These are phyloP conservation scores for Eurosta solidaginis DNA, from an alignment of 1,140 invertebrate genomes.

Conservation along the genomic window DNA sequence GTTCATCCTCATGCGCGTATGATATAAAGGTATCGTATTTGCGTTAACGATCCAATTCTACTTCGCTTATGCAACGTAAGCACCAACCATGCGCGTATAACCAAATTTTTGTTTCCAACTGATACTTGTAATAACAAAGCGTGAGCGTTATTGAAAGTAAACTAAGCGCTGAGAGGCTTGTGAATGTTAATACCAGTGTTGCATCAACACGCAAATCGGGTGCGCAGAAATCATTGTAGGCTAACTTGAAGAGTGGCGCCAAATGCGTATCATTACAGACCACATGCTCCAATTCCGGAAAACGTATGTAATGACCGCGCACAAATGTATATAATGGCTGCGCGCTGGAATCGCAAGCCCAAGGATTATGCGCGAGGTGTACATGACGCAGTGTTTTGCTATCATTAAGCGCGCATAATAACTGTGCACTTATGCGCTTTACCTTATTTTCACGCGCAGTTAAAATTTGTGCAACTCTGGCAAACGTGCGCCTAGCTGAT, in stretches of 20 bases:
- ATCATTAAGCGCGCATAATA: neutral
- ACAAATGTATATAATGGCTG: neutral
- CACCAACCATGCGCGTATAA: neutral
- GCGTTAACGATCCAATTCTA: neutral
- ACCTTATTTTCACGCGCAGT: too few relatives aligned
- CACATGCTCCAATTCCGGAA: neutral
- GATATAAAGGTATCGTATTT: conserved; percentile 1
- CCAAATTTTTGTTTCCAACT: neutral
- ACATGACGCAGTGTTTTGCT: neutral
- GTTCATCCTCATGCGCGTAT: conserved; percentile 2
- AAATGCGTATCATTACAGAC: neutral
- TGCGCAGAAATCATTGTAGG: neutral
- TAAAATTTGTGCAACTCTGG: too few relatives aligned
- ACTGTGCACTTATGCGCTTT: too few relatives aligned
- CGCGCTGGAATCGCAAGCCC: neutral
- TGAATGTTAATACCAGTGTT: neutral
- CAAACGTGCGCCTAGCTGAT: too few relatives aligned
- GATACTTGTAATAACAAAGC: conserved; percentile 6
- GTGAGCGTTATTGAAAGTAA: neutral
- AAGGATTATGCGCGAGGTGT: neutral
- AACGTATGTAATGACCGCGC: neutral
- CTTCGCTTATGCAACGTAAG: neutral
- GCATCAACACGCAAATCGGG: neutral
- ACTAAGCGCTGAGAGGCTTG: neutral
- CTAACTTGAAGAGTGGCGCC: neutral